These are phyloP conservation scores for Drosophila rellima DNA, from an alignment of 2,888 invertebrate species.

Conservation along the genomic window DNA sequence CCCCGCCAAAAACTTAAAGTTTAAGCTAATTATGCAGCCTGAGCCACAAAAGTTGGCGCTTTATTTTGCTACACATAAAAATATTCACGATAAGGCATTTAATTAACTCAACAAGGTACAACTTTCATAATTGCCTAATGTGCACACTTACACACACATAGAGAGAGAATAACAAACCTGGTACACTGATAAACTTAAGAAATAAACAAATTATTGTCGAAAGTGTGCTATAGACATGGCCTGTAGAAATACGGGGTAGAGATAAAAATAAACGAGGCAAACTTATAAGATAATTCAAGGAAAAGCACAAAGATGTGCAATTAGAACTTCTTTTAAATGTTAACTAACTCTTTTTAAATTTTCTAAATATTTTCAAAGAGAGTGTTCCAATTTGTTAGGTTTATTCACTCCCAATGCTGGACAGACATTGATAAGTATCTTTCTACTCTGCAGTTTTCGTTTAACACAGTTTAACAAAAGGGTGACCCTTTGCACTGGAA, in stretches of 20 bases:
- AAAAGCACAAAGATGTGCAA: neutral
- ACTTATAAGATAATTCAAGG: neutral
- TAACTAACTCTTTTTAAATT: neutral
- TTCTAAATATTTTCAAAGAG: too few relatives aligned
- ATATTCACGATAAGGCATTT: conserved; percentile 50
- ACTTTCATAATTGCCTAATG: conserved; percentile 53
- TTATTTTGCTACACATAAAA: conserved; percentile 45
- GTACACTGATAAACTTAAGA: conserved; percentile 25
- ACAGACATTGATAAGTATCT: conserved; percentile 4
- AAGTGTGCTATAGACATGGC: neutral
- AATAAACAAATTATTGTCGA: conserved; percentile 2
- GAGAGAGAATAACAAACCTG: neutral
- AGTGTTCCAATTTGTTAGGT: too few relatives aligned
- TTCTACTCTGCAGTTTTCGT: conserved; percentile 4
- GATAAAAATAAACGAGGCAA: conserved; percentile 4
- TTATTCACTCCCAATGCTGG: conserved; percentile 14
- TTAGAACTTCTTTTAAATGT: neutral
- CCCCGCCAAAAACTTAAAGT: conserved; percentile 49
- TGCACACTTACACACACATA: conserved; percentile 9
- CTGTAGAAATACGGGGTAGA: neutral
- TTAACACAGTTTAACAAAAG: conserved; percentile 33
- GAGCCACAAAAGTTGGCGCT: conserved; percentile 49
- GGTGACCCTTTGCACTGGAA: conserved; percentile 37
- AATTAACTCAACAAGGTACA: conserved; percentile 46
- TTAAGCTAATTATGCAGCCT: conserved; percentile 61